Evolutionary conservation across 2,888 invertebrate genomes (phyloP).

Genomic region (Synergus laeviventris): DNA sequence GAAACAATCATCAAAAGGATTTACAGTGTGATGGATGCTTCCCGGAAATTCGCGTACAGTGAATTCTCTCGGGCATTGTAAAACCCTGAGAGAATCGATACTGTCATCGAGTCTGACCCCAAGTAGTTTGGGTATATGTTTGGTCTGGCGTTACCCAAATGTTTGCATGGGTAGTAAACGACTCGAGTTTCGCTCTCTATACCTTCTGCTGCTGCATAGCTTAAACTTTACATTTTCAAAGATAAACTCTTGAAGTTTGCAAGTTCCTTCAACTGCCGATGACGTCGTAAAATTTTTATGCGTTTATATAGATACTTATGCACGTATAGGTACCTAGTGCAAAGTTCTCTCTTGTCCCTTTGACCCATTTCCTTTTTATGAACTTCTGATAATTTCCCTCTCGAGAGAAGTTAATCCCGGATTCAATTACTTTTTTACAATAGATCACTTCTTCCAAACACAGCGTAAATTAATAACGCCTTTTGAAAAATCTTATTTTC

Average conservation of each 20-base stretch:
- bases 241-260: not conserved
- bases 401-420: not conserved
- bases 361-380: slow-evolving; percentile 26
- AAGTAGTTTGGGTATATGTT: slow-evolving; percentile 18
- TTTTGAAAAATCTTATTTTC: not conserved
- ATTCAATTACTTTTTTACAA: not conserved
- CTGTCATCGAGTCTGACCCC: not conserved
- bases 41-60: slow-evolving; percentile 4
- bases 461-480: not conserved
- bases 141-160: not conserved
- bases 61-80: slow-evolving; percentile 16
- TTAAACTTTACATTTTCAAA: not conserved
- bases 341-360: slow-evolving; percentile 5
- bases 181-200: not conserved
- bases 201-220: not conserved
- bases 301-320: not conserved
- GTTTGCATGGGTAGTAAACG: not conserved
- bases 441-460: not conserved
- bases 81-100: not conserved
- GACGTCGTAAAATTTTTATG: not conserved
- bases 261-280: not conserved
- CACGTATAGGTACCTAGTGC: not conserved
- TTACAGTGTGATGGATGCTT: slow-evolving; percentile 14
- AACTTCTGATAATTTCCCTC: slow-evolving; percentile 3
- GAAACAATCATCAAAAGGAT: slow-evolving; percentile 19